Evolutionary conservation across 2,113 vertebrate species (phyloP), one percentile per base, ranked within the genome.

Genomic region (Microcebus ravelobensis): DNA sequence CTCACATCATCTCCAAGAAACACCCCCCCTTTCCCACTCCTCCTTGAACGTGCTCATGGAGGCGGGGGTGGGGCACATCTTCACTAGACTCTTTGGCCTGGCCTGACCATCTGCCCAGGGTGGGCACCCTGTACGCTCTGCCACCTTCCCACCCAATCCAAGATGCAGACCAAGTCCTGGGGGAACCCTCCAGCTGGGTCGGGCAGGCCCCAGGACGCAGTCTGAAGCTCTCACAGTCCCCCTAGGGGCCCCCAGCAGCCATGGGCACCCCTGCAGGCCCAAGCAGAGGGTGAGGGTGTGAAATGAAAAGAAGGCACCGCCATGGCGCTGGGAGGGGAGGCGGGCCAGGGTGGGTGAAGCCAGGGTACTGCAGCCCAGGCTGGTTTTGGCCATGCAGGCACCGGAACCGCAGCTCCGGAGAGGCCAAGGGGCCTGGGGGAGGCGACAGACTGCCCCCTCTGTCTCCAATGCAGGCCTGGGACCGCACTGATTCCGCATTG

Each of bases 401-500:
- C 92, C 0, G 5, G 70, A 81, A 48, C 67, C 20, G 52, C 77
- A 83, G 86, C 71, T 67, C 36, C 0, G 21, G 36, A 20, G 77
- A 91, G 48, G 65, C 45, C 45, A 8, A 52, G 61, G 52, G 65
- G 42, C 68, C 84, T 27, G 34, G 81, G 50, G 55, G 20, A 90
- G 57, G 55, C 20, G 7, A 71, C 15, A 76, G 77, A 68, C 84
- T 23, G n/a, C 52, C 79, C 36, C 42, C 52, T 84, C 14, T 0
- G 34, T 11, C 10, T 42, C 82, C 89, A 27, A 0, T 2, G 34
- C 77, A 76, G 92, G 86, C 82, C 87, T 63, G 14, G 61, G 57
- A 18, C 73, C 8, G 23, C 85, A n/a, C 90, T 17, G 77, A 89
- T 45, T 96, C 93, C 36, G 94, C 94, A 97, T 42, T 57, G 91